Percentiles rank a stretch among this genome's conserved stretches.
These are phyloP conservation scores for Myiozetetes cayanensis DNA, from an alignment of 2,113 vertebrate species.

Conservation along the genomic window DNA sequence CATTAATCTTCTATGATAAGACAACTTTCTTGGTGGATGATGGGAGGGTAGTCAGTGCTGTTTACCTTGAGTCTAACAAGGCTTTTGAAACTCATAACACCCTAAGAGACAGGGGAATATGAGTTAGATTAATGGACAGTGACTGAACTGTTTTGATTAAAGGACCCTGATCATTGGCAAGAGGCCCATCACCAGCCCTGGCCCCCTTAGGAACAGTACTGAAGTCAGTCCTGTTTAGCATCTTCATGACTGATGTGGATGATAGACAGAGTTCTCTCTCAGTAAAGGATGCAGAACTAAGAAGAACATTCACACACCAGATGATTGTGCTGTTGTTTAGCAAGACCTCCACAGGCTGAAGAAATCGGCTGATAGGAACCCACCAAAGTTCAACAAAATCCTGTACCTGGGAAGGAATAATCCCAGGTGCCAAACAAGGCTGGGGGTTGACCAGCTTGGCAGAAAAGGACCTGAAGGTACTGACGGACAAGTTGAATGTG, in stretches of 20 bases:
- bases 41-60: not conserved
- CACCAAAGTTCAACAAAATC: not conserved
- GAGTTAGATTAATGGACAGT: not conserved
- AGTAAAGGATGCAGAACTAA: not conserved
- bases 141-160: not conserved
- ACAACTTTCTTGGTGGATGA: not conserved
- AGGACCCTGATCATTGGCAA: not conserved
- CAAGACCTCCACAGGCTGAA: not conserved
- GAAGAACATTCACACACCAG: not conserved
- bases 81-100: not conserved
- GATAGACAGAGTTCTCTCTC: not conserved
- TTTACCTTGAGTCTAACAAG: not conserved
- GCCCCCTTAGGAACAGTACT: not conserved
- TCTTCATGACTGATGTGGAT: not conserved
- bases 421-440: fast-evolving
- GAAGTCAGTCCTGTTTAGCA: not conserved
- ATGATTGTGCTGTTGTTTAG: not conserved
- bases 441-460: not conserved
- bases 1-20: not conserved
- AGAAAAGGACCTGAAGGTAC: not conserved
- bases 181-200: not conserved
- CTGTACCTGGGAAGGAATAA: not conserved
- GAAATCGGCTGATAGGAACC: not conserved
- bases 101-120: not conserved
- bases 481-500: not conserved